phyloP scores from a whole-genome alignment of 2,888 invertebrate species.

The Dolichopus griseipennis region DNA sequence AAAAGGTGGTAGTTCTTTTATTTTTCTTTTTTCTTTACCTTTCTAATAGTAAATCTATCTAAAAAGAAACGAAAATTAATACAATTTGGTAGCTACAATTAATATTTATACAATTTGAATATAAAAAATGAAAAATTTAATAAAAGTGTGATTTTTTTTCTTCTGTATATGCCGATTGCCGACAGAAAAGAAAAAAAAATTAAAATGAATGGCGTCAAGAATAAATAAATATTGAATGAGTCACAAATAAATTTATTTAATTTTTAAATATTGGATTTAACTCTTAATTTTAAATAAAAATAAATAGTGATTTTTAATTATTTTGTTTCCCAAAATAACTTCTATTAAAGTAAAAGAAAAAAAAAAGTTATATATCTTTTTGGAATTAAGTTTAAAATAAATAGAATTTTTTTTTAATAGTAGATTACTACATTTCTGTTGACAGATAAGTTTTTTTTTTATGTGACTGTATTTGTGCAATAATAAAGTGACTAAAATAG shows the following conservation, averaged over 20 bases:
- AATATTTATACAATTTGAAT: neutral
- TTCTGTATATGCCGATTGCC: neutral
- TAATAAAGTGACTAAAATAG: neutral
- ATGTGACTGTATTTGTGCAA: neutral
- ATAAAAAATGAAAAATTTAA: neutral
- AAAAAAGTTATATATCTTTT: neutral
- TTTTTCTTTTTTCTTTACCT: neutral
- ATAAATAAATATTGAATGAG: slow-evolving; percentile 4
- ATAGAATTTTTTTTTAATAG: neutral
- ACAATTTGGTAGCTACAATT: neutral
- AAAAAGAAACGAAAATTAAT: neutral
- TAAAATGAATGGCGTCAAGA: slow-evolving; percentile 1
- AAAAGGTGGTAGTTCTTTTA: neutral
- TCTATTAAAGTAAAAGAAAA: neutral
- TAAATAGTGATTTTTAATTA: neutral
- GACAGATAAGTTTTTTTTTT: neutral
- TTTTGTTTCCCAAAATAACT: neutral
- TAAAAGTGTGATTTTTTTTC: neutral
- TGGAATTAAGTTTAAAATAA: neutral
- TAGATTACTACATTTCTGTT: neutral
- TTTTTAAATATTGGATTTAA: neutral
- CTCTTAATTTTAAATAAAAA: neutral
- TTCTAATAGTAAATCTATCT: neutral
- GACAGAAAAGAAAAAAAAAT: neutral
- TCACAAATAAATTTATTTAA: neutral